Percentiles rank a stretch among this genome's conserved stretches.
Conservation (phyloP, 2,888 invertebrate species). For the Abscondita cerata region DNA sequence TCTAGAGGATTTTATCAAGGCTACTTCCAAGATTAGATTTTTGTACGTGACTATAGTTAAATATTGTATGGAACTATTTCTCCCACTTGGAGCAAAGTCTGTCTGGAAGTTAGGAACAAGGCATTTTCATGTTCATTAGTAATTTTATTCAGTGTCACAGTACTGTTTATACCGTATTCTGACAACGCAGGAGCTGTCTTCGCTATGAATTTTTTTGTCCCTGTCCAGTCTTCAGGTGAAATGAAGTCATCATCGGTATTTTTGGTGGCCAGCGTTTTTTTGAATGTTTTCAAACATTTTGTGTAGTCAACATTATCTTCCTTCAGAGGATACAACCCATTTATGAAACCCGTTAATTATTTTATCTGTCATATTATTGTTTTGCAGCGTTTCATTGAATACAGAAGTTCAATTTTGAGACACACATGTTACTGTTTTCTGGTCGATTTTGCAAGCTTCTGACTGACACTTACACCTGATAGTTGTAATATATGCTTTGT, state of each 20-base stretch:
- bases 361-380: no score
- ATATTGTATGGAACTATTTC: neutral
- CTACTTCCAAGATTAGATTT: neutral
- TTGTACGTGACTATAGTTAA: neutral
- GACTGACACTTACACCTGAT: neutral
- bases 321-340: no score
- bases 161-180: no score
- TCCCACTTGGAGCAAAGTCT: neutral
- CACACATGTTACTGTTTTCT: neutral
- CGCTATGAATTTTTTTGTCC: no score
- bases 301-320: neutral
- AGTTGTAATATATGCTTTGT: neutral
- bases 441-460: neutral
- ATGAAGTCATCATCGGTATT: neutral
- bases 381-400: no score
- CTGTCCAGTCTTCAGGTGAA: no score
- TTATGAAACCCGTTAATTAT: no score
- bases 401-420: neutral
- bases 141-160: no score
- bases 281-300: neutral
- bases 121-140: neutral
- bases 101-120: neutral
- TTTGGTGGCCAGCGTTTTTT: neutral
- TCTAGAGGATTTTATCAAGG: neutral
- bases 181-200: no score